Evolutionary conservation across 2,888 invertebrate genomes (phyloP).

Genomic region (Odontothrips loti): DNA sequence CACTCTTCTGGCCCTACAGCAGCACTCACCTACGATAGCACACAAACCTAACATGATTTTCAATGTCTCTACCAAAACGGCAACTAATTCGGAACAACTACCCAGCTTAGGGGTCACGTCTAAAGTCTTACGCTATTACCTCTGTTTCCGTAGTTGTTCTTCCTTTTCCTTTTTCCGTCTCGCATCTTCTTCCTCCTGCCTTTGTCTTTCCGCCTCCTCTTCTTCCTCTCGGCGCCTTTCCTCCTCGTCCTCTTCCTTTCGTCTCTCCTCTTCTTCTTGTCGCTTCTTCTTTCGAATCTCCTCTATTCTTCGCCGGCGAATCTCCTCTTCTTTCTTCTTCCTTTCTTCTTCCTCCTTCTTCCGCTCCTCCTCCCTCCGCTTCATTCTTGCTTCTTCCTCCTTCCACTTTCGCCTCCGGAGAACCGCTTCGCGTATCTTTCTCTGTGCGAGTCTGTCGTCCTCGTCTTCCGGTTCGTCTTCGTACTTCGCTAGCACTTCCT

Average conservation of each 20-base stretch:
- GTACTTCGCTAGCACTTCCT: not conserved
- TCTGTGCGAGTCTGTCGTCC: not conserved
- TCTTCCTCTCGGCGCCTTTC: not conserved
- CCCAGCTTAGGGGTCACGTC: too few relatives aligned
- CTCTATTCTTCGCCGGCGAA: not conserved
- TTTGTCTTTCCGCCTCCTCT: not conserved
- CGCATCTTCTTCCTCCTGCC: slow-evolving; percentile 7
- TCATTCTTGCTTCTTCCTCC: not conserved
- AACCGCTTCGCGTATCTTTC: not conserved
- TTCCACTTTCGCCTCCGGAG: not conserved
- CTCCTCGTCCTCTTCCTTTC: not conserved
- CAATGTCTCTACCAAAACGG: too few relatives aligned
- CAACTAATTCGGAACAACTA: too few relatives aligned
- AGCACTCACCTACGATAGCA: not conserved
- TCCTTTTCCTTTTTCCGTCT: slow-evolving; percentile 18
- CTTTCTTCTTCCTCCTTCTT: not conserved
- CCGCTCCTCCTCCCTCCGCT: slow-evolving; percentile 4
- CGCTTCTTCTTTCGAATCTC: not conserved
- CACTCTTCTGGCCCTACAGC: too few relatives aligned
- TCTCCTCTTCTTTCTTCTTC: not conserved
- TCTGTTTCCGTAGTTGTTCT: not conserved
- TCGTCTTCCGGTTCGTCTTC: slow-evolving; percentile 9
- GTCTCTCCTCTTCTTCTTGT: slow-evolving; percentile 4
- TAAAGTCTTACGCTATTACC: not conserved
- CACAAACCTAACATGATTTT: not conserved